Base-by-base conservation (phyloP, 1,140 invertebrate genomes). In the Leptopilina clavipes region DNA sequence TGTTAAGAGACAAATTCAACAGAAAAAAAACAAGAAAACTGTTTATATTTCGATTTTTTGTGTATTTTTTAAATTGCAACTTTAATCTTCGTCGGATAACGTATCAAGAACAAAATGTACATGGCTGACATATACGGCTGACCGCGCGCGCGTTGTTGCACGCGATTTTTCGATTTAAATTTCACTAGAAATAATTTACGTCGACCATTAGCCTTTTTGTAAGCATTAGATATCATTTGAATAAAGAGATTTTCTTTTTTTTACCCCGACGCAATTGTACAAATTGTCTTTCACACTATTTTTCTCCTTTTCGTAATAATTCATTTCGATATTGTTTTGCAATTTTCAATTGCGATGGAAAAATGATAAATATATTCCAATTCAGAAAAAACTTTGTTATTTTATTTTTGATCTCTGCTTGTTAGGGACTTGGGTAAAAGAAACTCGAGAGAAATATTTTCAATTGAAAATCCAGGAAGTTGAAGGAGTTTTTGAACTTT, bases 91-190 rank as follows among this genome's bases (percentile, higher is more conserved):
- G n/a, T 52, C 48, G 48, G 48, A 52, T 52, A n/a, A 52, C 59
- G 25, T 65, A 37, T 37, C 25, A 31, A 65, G 19, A 25, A 22
- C 18, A 59, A 19, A 56, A 56, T 56, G 52, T 56, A 52, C 48
- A 52, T 52, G 48, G 48, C 48, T 52, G 48, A 52, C 48, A 52
- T n/a, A 52, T 17, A 48, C 45, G 45, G 48, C 48, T 52, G 48
- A 52, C 48, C 48, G 48, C 48, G 14, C 48, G 37, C 1, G 14
- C 45, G 45, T 5, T 48, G 0, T n/a, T 48, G 45, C 48, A 52
- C 48, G 48, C 48, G 54, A 59, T 22, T 59, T 59, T 22, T 59
- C 54, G 10, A 59, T 59, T 59, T 59, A 59, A 59, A 59, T 59
- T 59, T 22, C 54, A 59, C 9, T 12, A 22, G 18, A 59, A 22